Evolutionary conservation across 2,888 invertebrate genomes (phyloP).

Genomic region (Synanthedon formicaeformis): DNA sequence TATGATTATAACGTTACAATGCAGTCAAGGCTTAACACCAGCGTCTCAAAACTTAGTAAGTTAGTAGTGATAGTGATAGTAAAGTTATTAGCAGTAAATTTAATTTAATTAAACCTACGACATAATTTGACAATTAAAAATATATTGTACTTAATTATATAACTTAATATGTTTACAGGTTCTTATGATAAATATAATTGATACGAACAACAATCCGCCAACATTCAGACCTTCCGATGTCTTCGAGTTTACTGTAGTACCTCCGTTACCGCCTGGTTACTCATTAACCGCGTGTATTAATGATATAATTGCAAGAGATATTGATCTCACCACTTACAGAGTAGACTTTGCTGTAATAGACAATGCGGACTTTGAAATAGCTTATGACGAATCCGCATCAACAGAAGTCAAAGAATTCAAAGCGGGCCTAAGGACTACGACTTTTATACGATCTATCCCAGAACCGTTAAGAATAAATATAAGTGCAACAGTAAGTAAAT

Average conservation of each 20-base stretch:
- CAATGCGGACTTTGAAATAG: conserved; percentile 45
- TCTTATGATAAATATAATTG: conserved; percentile 38
- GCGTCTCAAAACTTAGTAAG: conserved; percentile 24
- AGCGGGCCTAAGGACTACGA: conserved; percentile 35
- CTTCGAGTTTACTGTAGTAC: conserved; percentile 47
- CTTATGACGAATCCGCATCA: conserved; percentile 22
- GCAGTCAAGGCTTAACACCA: conserved; percentile 20
- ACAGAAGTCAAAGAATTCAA: conserved; percentile 38
- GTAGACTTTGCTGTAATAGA: conserved; percentile 44
- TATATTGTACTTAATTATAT: no score
- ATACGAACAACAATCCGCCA: conserved; percentile 65
- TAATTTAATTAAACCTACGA: not conserved
- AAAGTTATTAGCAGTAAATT: not conserved
- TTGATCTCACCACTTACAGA: conserved; percentile 61
- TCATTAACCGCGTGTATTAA: conserved; percentile 49
- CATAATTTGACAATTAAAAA: no score
- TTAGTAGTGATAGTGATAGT: conserved; percentile 2
- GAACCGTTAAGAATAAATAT: conserved; percentile 38
- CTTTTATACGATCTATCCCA: conserved; percentile 40
- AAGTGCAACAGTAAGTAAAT: conserved; percentile 45
- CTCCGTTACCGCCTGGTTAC: conserved; percentile 57
- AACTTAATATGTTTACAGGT: conserved; percentile 32
- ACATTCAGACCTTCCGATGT: conserved; percentile 28
- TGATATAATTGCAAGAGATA: conserved; percentile 53
- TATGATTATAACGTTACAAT: conserved; percentile 29